Evolutionary conservation across 2,797 vertebrate genomes (phyloP), one percentile per base, ranked within the genome.

Genomic region (Mus minutoides): DNA sequence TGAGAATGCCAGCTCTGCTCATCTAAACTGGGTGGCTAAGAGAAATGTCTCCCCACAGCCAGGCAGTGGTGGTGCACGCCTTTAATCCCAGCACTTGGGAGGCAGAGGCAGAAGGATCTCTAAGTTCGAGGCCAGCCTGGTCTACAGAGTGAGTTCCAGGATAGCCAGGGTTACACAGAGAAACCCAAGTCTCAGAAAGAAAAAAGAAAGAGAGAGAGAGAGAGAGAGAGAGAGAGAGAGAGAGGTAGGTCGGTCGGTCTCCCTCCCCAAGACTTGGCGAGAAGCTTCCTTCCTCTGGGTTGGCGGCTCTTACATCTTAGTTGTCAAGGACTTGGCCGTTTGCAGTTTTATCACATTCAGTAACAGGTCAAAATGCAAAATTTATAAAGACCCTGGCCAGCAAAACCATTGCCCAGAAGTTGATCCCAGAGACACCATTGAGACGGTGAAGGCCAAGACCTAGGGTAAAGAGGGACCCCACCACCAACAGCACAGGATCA

Each of bases 1-100:
- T 49, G 43, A 96, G 71, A 85, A 96, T 40, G 26, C 80, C 77
- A 90, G 84, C 14, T 73, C 60, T n/a, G 46, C 46, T 86, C 22
- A 75, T 56, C 43, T 83, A 40, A 92, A 75, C 75, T 22, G 6
- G 26, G 46, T 6, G 62, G 29, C 43, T 92, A 46, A 43, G 24
- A 97, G 86, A 95, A 92, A 76, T 24, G 58, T 34, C 5, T 46
- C 46, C 46, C 46, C 46, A 46, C 46, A 46, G 46, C 46, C 4
- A 7, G 46, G 46, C 46, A 46, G 46, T 46, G 46, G 46, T 46
- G 46, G 46, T 7, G 46, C 46, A 46, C 46, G 5, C 46, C 4
- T 46, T 46, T 46, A 46, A 7, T 46, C 6, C 4, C 46, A 46
- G 46, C 46, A 5, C 46, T 46, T 7, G 46, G 46, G 46, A 46